Conservation (phyloP, 1,140 invertebrate species). For the Phortica variegata region DNA sequence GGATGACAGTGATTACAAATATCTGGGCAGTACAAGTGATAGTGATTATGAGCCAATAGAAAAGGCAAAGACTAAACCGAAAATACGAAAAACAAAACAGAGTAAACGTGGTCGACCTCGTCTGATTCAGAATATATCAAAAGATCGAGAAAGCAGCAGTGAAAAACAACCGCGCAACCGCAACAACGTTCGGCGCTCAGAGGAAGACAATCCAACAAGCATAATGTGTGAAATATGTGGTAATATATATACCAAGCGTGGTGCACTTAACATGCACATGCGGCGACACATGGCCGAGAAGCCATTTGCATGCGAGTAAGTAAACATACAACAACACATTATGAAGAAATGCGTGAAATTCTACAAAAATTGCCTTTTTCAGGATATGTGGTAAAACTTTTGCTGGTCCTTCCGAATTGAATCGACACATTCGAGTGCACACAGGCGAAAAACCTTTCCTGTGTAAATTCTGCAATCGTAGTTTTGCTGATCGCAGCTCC, state of each 20-base stretch:
- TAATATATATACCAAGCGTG: conserved; percentile 47
- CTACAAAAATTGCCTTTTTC: not conserved
- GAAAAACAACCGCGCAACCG: conserved; percentile 8
- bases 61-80: conserved; percentile 20
- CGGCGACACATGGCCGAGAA: conserved; percentile 47
- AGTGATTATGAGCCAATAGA: conserved; percentile 37
- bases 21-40: conserved; percentile 27
- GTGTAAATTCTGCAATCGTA: conserved; percentile 71
- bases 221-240: conserved; percentile 53
- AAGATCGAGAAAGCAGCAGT: conserved; percentile 7
- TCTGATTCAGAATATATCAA: not conserved
- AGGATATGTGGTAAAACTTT: conserved; percentile 50
- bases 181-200: conserved; percentile 3
- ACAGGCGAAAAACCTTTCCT: conserved; percentile 63
- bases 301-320: conserved; percentile 51
- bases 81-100: conserved; percentile 21
- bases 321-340: conserved; percentile 4
- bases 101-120: conserved; percentile 34
- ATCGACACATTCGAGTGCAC: conserved; percentile 47
- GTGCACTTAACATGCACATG: conserved; percentile 50
- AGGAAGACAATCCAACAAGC: conserved; percentile 35
- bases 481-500: conserved; percentile 67
- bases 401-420: conserved; percentile 45
- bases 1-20: conserved; percentile 18
- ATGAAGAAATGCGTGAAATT: not conserved